Evolutionary conservation across 2,113 vertebrate genomes (phyloP).

Genomic region (Pseudopodoces humilis): DNA sequence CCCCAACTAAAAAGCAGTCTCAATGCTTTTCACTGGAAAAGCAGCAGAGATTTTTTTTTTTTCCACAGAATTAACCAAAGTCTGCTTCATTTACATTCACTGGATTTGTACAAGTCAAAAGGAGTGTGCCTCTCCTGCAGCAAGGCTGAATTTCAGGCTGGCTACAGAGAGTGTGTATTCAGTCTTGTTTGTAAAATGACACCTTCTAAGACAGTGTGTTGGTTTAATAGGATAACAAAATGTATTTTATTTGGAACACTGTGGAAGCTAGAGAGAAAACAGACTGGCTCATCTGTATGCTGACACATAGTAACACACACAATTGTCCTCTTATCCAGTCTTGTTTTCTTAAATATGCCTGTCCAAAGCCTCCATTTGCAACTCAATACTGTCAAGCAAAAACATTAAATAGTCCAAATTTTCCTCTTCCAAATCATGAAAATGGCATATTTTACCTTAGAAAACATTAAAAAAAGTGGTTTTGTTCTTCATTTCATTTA

Average conservation of each 20-base stretch:
- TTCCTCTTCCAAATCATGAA: neutral
- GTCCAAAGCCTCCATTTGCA: neutral
- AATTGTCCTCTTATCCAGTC: neutral
- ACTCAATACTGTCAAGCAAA: neutral
- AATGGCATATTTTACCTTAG: neutral
- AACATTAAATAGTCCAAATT: neutral
- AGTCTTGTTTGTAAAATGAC: neutral
- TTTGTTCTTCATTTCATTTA: neutral
- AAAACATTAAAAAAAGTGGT: neutral
- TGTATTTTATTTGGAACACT: neutral
- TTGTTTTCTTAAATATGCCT: neutral
- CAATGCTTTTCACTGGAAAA: neutral
- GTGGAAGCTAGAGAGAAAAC: neutral
- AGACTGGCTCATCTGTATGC: neutral
- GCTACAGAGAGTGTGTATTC: neutral
- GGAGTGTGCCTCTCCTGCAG: accelerated
- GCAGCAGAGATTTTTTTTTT: neutral
- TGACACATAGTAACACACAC: neutral
- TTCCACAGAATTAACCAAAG: neutral
- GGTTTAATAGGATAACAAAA: neutral
- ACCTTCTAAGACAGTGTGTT: neutral
- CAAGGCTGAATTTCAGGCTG: neutral
- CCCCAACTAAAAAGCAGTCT: accelerated
- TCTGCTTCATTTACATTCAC: neutral
- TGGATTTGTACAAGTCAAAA: neutral